Evolutionary conservation across 92 coral and sea anemone species (phyloP), one percentile per base, ranked within the genome.

Genomic region (Epizoanthus rinbou): DNA sequence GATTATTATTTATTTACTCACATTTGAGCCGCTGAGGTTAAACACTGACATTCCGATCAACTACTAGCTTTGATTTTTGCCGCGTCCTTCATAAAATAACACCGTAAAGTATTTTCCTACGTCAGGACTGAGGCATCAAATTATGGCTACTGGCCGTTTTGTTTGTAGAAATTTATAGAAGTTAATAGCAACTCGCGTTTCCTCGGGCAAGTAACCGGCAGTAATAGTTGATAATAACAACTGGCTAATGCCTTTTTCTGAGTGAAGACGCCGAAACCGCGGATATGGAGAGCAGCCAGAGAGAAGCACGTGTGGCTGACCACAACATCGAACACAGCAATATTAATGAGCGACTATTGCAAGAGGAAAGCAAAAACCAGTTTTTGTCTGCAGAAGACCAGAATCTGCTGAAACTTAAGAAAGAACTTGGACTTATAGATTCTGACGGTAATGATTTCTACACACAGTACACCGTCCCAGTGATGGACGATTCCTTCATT

Each of bases 371-470:
- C 25, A 78, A 75, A 52, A 87, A 85, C 64, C 78, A 80, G 65
- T 17, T 80, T 19, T 81, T 89, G 47, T 76, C 95, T 41, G 79
- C 89, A 85, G 83, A 92, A 33, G 98, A 93, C 10, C 88, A 91
- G 63, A 94, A 93, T 65, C 86, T 93, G 11, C 88, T 85, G 58
- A 84, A 89, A 54, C 92, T 93, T 81, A 91, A 91, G 64, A 89
- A 91, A 79, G 98, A 93, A 66, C 85, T 93, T 69, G 93, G 95
- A 19, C 52, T 91, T 84, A 86, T 88, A 57, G 94, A 91, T 66
- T 73, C 35, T 69, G 87, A 89, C 88, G 74, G 76, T 19, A 57
- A 76, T 28, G 92, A 76, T 74, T 78, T 60, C 82, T 80, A 89
- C 70, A 87, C 84, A 25, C 57, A 65, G 69, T 81, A 72, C 69